Evolutionary conservation across 1,140 invertebrate species (phyloP).

Genomic region (Lerema accius): DNA sequence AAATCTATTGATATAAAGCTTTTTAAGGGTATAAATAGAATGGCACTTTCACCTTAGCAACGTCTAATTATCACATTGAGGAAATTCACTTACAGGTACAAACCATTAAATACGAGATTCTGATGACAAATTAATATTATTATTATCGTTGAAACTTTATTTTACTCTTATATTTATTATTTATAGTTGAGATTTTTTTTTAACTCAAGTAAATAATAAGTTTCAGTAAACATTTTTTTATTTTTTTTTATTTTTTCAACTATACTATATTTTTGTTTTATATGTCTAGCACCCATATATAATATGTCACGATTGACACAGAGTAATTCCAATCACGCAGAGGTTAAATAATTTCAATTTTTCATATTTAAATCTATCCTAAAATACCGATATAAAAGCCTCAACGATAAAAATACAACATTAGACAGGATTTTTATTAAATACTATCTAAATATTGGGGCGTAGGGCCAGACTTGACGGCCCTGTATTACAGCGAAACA

Average conservation of each 20-base stretch:
- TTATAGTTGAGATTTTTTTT: too few species aligned
- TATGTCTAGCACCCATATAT: too few species aligned
- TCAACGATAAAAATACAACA: not conserved
- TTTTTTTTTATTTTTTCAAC: too few species aligned
- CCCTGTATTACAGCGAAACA: slow-evolving; percentile 8
- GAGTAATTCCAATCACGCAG: too few species aligned
- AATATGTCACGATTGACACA: too few species aligned
- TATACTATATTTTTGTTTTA: too few species aligned
- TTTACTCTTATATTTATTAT: too few species aligned
- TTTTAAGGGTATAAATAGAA: slow-evolving; percentile 34
- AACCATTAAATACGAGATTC: not conserved
- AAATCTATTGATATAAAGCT: slow-evolving; percentile 18
- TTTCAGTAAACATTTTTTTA: too few species aligned
- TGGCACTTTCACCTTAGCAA: slow-evolving; percentile 40
- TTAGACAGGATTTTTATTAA: not conserved
- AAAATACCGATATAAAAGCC: not conserved
- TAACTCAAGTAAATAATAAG: too few species aligned
- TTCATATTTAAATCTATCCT: too few species aligned
- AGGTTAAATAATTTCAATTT: too few species aligned
- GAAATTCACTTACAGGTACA: slow-evolving; percentile 28
- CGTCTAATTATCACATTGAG: slow-evolving; percentile 37
- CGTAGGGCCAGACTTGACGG: slow-evolving; percentile 5
- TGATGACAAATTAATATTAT: not conserved
- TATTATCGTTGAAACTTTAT: slow-evolving; percentile 9
- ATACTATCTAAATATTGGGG: slow-evolving; percentile 15